Evolutionary conservation across 2,888 invertebrate species (phyloP), one percentile per base, ranked within the genome.

Genomic region (Ganaspis brasiliensis): DNA sequence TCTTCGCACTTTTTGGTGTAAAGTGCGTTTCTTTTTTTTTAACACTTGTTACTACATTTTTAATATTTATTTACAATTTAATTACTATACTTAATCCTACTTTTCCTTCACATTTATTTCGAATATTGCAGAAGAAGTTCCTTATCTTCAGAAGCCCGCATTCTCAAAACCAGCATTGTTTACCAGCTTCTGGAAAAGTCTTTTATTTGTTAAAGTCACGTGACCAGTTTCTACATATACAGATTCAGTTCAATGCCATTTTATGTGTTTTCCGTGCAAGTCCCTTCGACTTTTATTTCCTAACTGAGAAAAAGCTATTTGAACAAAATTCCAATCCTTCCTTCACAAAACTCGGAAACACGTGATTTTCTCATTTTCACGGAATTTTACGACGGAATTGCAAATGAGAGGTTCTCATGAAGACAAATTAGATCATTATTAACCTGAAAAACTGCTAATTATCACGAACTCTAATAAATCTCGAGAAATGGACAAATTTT

Each of bases 231-330:
- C 10, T 31, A 21, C 40, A 63, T 40, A 0, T 21, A 4, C 9
- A 8, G 37, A 63, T 40, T 63, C 21, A 63, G 40, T 63, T 24
- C 63, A 63, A 63, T 63, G 40, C 40, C 63, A 63, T 45, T 45
- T 63, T 24, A 40, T n/a, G 8, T 40, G 12, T 63, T 40, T 63
- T n/a, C 21, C 40, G 40, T 16, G 37, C 40, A 24, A 45, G 24
- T 45, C 24, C 14, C n/a, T 45, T 24, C 40, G 19, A 63, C 12
- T 21, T 21, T 40, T 63, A 19, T 19, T 40, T 21, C 8, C 37
- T 63, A 63, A 63, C 63, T 63, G 21, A 40, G 52, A 52, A 19
- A 61, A 40, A 4, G 40, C 1, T 21, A 19, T 61, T 61, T 37
- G 16, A 61, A 61, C 10, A 9, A 61, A 61, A 16, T 37, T 56